Evolutionary conservation across 2,888 invertebrate species (phyloP), one percentile per base, ranked within the genome.

Genomic region (Amphipoea oculea): DNA sequence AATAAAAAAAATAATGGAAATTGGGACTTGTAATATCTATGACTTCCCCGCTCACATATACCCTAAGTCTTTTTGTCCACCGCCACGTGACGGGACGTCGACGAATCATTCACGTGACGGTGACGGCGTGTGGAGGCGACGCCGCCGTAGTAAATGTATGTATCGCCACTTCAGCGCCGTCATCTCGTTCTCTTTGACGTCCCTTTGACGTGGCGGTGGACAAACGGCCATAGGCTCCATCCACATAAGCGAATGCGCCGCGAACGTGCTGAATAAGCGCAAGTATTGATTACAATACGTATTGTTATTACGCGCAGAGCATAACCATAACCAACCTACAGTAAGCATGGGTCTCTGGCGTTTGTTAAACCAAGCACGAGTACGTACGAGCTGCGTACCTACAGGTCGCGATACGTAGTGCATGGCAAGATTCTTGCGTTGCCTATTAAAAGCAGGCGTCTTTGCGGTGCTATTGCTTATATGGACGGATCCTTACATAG

Each of bases 1-100:
- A 78, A 78, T 78, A 68, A 71, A 63, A 63, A 73, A 72, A 57
- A 45, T 60, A 70, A 78, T 82, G 77, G 77, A 78, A 85, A 85
- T 77, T 82, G 74, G 68, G 67, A 68, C 23, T 63, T 60, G 51
- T 65, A 76, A 72, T 72, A 74, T 66, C 40, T 84, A 76, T 69
- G 77, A 77, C 73, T 67, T 87, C 73, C 70, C 77, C 69, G 74
- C 68, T 85, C 66, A 45, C n/a, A 57, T 68, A 20, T 11, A 48
- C n/a, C 48, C 40, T 40, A 63, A 36, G 3, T 36, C 29, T 36
- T 7, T 63, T 36, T 63, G 36, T 17, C 29, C 63, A 63, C 17
- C 36, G 63, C 36, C 17, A 29, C 14, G 17, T 17, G 2, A 62
- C 6, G 29, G 2, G 29, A 63, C 36, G 63, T 63, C 36, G 36